Evolutionary conservation across 2,113 vertebrate species (phyloP), one percentile per base, ranked within the genome.

Genomic region (Bubo blakistoni): DNA sequence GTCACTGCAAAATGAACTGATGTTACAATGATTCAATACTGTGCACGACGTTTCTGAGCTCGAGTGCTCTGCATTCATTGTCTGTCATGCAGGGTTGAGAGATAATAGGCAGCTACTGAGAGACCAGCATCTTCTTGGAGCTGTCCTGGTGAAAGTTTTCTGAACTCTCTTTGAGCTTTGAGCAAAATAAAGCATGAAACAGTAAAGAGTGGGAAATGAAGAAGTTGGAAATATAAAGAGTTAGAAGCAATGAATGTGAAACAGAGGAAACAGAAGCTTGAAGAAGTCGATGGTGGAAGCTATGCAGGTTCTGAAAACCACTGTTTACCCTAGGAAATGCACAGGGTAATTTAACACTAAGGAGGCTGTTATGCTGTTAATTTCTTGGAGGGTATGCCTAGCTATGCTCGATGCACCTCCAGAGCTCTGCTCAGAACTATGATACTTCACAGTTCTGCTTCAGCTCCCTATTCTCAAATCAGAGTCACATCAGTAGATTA

Each of bases 1-100:
- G 92, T 94, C 90, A 90, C 47, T 76, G 44, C 47, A 96, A 95
- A 95, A 95, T 94, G 82, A 96, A 92, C 81, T 92, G 90, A 95
- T 96, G 93, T 76, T 94, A 61, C 61, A 84, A 76, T 94, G 63
- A 90, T 91, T 93, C 95, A 74, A 81, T 85, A 40, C 69, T 42
- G 52, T 80, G 80, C 81, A n/a, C 52, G 9, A 26, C 16, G 14
- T 85, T 94, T 92, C 91, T 81, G 63, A 95, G 77, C 90, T 96
- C 2, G 6, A 95, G 89, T 55, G 61, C 36, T 85, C 58, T 82
- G 62, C 2, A 9, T 70, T 91, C 13, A 0, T 70, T 55, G 36
- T 36, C 61, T 95, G 73, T 95, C 96, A 92, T 7, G 4, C n/a
- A 46, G 63, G 72, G 67, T 34, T 92, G 70, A 80, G 78, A 94